Evolutionary conservation across 2,113 vertebrate species (phyloP).

Genomic region (Gymnogyps californianus): DNA sequence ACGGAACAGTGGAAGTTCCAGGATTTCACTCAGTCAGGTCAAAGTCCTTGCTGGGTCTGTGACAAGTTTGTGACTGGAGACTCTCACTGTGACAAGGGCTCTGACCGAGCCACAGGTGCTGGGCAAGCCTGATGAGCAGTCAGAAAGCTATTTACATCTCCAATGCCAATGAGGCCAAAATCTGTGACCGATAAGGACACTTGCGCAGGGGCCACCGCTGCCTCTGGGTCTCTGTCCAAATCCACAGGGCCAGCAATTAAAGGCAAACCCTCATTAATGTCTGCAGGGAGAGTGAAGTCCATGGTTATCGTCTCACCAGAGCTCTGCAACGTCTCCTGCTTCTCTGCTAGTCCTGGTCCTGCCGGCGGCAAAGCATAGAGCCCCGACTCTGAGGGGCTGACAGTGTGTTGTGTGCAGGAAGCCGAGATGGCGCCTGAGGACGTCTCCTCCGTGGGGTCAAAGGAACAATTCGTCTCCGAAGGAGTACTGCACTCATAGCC

Average conservation of each 20-base stretch:
- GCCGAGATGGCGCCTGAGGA: background rate
- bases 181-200: constrained; percentile 79
- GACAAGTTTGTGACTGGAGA: background rate
- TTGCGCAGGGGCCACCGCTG: constrained; percentile 66
- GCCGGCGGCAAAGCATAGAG: constrained; percentile 58
- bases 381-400: constrained; percentile 24
- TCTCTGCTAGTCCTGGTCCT: constrained; percentile 25
- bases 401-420: background rate
- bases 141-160: constrained; percentile 80
- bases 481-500: constrained; percentile 65
- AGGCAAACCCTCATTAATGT: constrained; percentile 63
- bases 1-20: background rate
- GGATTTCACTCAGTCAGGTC: constrained; percentile 33
- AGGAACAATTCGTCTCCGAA: constrained; percentile 52
- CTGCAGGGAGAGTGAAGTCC: constrained; percentile 70
- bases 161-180: constrained; percentile 80
- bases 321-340: constrained; percentile 67
- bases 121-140: constrained; percentile 69
- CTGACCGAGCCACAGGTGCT: constrained; percentile 72
- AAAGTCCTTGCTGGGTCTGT: constrained; percentile 23
- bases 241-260: constrained; percentile 59
- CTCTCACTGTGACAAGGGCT: constrained; percentile 82
- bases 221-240: constrained; percentile 62
- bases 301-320: constrained; percentile 60
- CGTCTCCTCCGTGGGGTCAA: constrained; percentile 31